phyloP scores from a whole-genome alignment of 2,113 vertebrate genomes.

The Opisthocomus hoazin region DNA sequence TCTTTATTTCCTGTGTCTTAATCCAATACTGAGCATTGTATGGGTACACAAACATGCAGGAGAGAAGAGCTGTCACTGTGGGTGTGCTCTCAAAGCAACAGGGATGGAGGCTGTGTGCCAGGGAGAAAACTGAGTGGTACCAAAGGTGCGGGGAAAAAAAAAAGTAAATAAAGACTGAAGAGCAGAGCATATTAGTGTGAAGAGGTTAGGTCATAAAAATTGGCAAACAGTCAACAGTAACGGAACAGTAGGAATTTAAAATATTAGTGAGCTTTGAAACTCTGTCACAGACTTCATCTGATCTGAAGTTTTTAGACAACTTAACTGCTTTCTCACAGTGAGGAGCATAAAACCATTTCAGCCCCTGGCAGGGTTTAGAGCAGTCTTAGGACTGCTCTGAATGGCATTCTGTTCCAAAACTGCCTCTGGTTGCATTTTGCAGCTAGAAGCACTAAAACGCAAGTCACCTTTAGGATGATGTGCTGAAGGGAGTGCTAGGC shows the following conservation, averaged over 20 bases:
- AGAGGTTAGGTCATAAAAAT: not conserved
- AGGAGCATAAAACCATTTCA: not conserved
- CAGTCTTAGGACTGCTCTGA: not conserved
- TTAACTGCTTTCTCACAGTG: not conserved
- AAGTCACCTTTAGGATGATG: not conserved
- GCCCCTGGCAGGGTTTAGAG: not conserved
- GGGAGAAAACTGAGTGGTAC: not conserved
- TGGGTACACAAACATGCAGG: not conserved
- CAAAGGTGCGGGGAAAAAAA: not conserved
- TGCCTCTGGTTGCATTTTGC: not conserved
- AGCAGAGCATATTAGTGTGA: not conserved
- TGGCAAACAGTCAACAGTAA: not conserved
- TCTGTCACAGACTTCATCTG: not conserved
- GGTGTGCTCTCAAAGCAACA: not conserved
- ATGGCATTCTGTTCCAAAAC: not conserved
- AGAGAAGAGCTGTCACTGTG: not conserved
- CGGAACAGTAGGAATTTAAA: not conserved
- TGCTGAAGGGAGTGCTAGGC: not conserved
- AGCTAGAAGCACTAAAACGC: not conserved
- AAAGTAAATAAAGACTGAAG: not conserved
- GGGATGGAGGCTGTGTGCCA: not conserved
- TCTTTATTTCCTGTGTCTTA: slow-evolving; percentile 16
- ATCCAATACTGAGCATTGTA: not conserved
- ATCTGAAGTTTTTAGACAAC: not conserved
- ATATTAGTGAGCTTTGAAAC: not conserved